Evolutionary conservation across 2,797 vertebrate genomes (phyloP).

Genomic region (Enteromius thamalakanensis): DNA sequence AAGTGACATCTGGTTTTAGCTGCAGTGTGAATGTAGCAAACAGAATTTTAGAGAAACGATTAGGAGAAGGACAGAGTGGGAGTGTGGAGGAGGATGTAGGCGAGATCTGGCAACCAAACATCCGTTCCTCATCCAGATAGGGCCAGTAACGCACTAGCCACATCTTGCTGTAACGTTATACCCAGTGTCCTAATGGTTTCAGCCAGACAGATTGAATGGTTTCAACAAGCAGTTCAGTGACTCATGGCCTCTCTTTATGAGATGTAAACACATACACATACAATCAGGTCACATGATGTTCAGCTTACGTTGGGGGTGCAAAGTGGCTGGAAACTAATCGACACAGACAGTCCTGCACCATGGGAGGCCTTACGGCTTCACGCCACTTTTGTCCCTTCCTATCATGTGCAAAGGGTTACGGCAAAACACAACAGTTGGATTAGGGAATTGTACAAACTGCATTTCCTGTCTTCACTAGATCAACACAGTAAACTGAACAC

Average conservation of each 20-base stretch:
- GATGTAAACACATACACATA: conserved; percentile 9
- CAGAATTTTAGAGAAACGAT: conserved; percentile 16
- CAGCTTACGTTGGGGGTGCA: not conserved
- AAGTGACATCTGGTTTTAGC: not conserved
- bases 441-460: not conserved
- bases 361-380: conserved; percentile 6
- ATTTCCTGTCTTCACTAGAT: not conserved
- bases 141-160: not conserved
- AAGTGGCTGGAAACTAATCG: conserved; percentile 23
- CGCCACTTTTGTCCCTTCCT: conserved; percentile 5
- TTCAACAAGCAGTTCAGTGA: conserved; percentile 9
- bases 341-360: conserved; percentile 13
- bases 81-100: conserved; percentile 21
- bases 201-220: conserved; percentile 26
- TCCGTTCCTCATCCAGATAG: not conserved
- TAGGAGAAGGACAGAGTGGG: conserved; percentile 11
- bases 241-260: not conserved
- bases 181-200: conserved; percentile 33
- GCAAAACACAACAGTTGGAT: conserved; percentile 24
- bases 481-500: not conserved
- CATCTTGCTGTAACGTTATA: not conserved
- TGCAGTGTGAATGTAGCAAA: not conserved
- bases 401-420: conserved; percentile 25
- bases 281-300: conserved; percentile 17
- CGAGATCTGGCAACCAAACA: conserved; percentile 5